phyloP scores from a whole-genome alignment of 2,888 invertebrate species.

The Drosophila meridiana region DNA sequence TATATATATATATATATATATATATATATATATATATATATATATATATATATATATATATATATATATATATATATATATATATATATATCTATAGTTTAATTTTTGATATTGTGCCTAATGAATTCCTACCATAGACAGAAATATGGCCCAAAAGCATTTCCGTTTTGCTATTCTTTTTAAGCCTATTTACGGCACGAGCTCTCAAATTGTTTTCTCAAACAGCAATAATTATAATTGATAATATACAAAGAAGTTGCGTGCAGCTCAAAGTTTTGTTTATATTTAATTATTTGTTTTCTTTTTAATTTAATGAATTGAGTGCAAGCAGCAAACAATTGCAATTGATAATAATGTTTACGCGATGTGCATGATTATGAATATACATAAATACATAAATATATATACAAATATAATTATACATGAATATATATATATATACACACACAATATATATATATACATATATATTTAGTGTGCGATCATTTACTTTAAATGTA shows the following conservation, averaged over 20 bases:
- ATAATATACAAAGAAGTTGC: conserved; percentile 19
- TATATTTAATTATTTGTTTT: conserved; percentile 6
- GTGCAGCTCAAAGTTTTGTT: conserved; percentile 37
- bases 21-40: background rate
- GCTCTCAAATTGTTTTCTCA: conserved; percentile 35
- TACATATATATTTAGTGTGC: conserved; percentile 56
- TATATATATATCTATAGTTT: conserved; percentile 6
- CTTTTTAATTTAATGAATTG: conserved; percentile 17
- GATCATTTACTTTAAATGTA: conserved; percentile 76
- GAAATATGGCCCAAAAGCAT: conserved; percentile 27
- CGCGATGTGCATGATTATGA: conserved; percentile 50
- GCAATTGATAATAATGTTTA: conserved; percentile 70
- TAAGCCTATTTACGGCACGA: conserved; percentile 7
- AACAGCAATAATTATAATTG: conserved; percentile 17
- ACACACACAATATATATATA: conserved; percentile 50
- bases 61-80: conserved; percentile 3
- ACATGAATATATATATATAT: conserved; percentile 47
- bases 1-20: conserved; percentile 1
- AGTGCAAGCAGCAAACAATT: conserved; percentile 57
- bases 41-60: conserved; percentile 2
- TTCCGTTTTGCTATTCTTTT: conserved; percentile 26
- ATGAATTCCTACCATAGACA: conserved; percentile 34
- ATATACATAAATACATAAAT: conserved; percentile 35
- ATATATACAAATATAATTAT: conserved; percentile 36
- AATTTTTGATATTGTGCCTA: conserved; percentile 54